Conservation (phyloP, 2,797 vertebrate genomes). For the Enteromius fasciolatus region DNA sequence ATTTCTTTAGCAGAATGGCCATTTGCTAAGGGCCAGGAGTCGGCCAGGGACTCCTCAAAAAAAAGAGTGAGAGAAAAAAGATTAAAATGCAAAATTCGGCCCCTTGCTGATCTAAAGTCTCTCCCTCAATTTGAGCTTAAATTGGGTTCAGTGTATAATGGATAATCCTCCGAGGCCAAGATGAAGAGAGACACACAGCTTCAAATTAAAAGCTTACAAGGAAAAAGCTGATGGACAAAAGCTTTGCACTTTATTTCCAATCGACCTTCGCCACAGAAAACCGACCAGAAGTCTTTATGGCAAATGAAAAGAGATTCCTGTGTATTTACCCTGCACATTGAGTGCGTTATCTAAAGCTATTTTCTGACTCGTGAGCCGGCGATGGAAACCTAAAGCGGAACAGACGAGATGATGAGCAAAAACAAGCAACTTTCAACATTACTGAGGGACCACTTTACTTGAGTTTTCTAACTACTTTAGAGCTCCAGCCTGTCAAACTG, state of each 20-base stretch:
- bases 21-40: constrained; percentile 14
- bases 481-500: constrained; percentile 26
- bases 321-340: constrained; percentile 15
- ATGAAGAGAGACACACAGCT: constrained; percentile 53
- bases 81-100: constrained; percentile 39
- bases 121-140: constrained; percentile 50
- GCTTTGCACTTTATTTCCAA: constrained; percentile 21
- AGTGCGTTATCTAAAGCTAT: not conserved
- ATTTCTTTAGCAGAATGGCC: constrained; percentile 51
- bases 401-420: constrained; percentile 49
- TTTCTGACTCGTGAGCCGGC: not conserved
- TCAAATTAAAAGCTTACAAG: constrained; percentile 56
- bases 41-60: constrained; percentile 1
- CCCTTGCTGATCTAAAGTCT: constrained; percentile 52
- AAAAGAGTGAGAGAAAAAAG: constrained; percentile 28
- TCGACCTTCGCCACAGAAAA: constrained; percentile 1
- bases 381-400: constrained; percentile 24
- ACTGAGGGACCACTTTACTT: constrained; percentile 32
- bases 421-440: constrained; percentile 48
- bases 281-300: not conserved
- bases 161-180: constrained; percentile 57
- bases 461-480: constrained; percentile 41
- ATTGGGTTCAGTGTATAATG: constrained; percentile 57
- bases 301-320: not conserved
- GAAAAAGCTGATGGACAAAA: constrained; percentile 42